phyloP scores from a whole-genome alignment of 2,113 vertebrate genomes.

The Myodes glareolus region DNA sequence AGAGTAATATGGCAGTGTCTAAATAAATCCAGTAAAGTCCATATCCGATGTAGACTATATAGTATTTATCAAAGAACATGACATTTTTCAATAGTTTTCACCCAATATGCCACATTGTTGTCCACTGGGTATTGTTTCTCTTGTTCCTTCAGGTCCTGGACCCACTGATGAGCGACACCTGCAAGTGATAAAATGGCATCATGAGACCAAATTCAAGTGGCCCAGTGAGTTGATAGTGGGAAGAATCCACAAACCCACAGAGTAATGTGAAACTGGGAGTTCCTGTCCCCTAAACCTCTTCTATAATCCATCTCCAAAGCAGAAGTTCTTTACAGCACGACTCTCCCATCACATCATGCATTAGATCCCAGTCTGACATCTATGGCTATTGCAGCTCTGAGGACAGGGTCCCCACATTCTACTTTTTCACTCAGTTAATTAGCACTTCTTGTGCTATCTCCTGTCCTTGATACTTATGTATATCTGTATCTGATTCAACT shows the following conservation, averaged over 20 bases:
- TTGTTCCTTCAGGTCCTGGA: conserved; percentile 12
- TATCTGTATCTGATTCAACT: background rate
- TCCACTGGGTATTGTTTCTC: background rate
- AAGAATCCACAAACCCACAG: background rate
- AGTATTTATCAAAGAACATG: conserved; percentile 36
- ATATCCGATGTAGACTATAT: background rate
- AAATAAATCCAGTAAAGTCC: background rate
- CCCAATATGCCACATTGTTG: background rate
- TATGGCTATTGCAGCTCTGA: background rate
- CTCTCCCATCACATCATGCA: background rate
- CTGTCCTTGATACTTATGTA: background rate
- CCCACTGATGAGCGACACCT: background rate
- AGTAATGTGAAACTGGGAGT: background rate
- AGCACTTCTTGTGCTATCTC: background rate
- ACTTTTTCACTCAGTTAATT: background rate
- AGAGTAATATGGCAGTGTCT: background rate
- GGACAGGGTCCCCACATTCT: background rate
- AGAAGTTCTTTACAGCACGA: background rate
- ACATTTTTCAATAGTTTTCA: background rate
- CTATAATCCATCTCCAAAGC: background rate
- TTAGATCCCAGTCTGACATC: background rate
- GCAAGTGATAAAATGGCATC: background rate
- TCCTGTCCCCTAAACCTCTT: background rate
- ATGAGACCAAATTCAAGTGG: background rate
- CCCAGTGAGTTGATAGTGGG: background rate